A percentile compares a stretch with the other conserved stretches of the same genome.
phyloP scores from a whole-genome alignment of 2,797 vertebrate genomes.

The Synaphobranchus kaupii region DNA sequence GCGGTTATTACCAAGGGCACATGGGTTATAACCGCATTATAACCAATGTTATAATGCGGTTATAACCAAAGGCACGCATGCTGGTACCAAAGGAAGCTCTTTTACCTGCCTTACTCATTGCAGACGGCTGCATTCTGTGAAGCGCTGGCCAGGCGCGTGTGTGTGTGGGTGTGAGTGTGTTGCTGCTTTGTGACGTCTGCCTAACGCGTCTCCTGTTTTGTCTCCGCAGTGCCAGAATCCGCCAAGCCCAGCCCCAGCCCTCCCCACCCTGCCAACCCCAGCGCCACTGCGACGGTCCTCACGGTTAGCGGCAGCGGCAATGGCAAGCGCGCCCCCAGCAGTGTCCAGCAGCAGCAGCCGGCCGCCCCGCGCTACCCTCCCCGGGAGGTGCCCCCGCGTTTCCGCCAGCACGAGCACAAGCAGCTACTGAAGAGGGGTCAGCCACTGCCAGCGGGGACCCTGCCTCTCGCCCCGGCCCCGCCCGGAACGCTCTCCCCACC shows the following conservation, averaged over 20 bases:
- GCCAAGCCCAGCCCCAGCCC: slow-evolving; percentile 84
- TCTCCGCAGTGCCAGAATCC: slow-evolving; percentile 89
- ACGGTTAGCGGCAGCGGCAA: slow-evolving; percentile 77
- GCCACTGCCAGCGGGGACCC: slow-evolving; percentile 59
- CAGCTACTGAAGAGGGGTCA: slow-evolving; percentile 95
- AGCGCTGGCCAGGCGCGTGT: no score
- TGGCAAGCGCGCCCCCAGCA: slow-evolving; percentile 75
- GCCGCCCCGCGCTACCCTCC: slow-evolving; percentile 87
- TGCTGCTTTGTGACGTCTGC: background rate
- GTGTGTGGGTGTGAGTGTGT: no score
- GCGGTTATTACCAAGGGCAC: background rate
- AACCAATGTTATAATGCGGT: background rate
- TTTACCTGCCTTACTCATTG: background rate
- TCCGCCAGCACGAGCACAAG: slow-evolving; percentile 97
- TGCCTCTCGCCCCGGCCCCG: slow-evolving; percentile 63
- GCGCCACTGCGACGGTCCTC: slow-evolving; percentile 84
- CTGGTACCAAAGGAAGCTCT: background rate
- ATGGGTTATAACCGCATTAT: no score
- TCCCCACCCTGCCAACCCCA: slow-evolving; percentile 81
- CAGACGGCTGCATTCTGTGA: background rate
- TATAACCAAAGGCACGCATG: background rate
- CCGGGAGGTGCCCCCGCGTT: slow-evolving; percentile 94
- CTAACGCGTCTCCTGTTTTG: background rate
- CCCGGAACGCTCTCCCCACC: slow-evolving; percentile 68
- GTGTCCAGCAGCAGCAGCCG: slow-evolving; percentile 75